phyloP scores from a whole-genome alignment of 2,797 vertebrate species.

The Scomberomorus guttatus region DNA sequence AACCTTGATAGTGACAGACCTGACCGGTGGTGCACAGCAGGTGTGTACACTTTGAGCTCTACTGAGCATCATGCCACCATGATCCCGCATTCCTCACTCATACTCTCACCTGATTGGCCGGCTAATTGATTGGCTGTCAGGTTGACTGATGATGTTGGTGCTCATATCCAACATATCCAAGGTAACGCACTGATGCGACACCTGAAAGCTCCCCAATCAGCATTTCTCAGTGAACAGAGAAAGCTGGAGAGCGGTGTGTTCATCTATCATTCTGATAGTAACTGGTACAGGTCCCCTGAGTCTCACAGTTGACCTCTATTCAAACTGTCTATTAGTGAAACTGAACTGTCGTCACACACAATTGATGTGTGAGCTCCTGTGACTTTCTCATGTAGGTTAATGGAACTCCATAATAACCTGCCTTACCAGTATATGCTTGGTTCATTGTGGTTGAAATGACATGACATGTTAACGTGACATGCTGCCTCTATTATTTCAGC shows the following conservation, averaged over 20 bases:
- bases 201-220: slow-evolving; percentile 58
- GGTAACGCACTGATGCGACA: slow-evolving; percentile 49
- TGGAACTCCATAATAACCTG: slow-evolving; percentile 23
- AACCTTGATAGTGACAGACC: slow-evolving; percentile 28
- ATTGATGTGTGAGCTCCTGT: slow-evolving; percentile 31
- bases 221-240: slow-evolving; percentile 48
- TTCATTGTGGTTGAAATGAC: not conserved
- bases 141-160: slow-evolving; percentile 55
- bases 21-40: slow-evolving; percentile 23
- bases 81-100: slow-evolving; percentile 20
- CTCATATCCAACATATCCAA: slow-evolving; percentile 43
- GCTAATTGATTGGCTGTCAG: slow-evolving; percentile 66
- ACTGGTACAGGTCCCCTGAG: slow-evolving; percentile 48
- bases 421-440: not conserved
- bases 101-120: slow-evolving; percentile 58
- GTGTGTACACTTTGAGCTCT: slow-evolving; percentile 13
- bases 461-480: not conserved
- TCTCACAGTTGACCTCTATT: slow-evolving; percentile 55
- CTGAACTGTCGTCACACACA: not conserved
- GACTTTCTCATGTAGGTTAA: slow-evolving; percentile 38
- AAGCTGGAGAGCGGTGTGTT: slow-evolving; percentile 20
- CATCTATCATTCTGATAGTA: slow-evolving; percentile 62
- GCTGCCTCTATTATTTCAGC: not conserved
- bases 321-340: slow-evolving; percentile 52
- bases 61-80: slow-evolving; percentile 9